These are phyloP conservation scores for Olivierus martensii DNA, from an alignment of 1,140 invertebrate species.

Conservation along the genomic window DNA sequence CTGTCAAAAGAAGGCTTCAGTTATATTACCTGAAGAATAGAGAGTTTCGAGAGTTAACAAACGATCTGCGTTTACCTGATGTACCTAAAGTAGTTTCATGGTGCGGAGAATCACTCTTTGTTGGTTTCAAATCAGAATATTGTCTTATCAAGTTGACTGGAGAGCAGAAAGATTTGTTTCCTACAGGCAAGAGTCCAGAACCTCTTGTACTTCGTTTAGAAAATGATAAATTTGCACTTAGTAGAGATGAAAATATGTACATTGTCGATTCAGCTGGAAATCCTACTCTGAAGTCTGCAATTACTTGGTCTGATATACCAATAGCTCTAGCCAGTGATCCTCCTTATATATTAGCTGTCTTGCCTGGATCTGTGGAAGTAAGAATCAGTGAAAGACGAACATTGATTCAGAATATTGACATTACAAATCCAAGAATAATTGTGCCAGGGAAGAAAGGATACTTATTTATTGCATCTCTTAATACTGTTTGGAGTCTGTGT, in stretches of 20 bases:
- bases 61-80: constrained; percentile 41
- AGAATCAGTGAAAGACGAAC: constrained; percentile 54
- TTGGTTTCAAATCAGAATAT: constrained; percentile 74
- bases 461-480: constrained; percentile 70
- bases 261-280: constrained; percentile 59
- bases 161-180: constrained; percentile 63
- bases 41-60: constrained; percentile 53
- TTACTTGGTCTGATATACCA: constrained; percentile 74
- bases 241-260: constrained; percentile 71
- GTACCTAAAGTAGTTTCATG: constrained; percentile 71
- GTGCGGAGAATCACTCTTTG: constrained; percentile 64
- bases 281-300: constrained; percentile 46
- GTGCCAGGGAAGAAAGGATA: constrained; percentile 37
- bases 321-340: constrained; percentile 68
- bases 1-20: constrained; percentile 61
- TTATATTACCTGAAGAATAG: constrained; percentile 80
- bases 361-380: constrained; percentile 61
- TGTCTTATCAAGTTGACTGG: constrained; percentile 53
- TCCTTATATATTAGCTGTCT: constrained; percentile 72
- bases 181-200: constrained; percentile 62
- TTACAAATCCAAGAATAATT: constrained; percentile 21
- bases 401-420: constrained; percentile 61
- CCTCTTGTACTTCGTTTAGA: constrained; percentile 62
- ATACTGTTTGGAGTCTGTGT: constrained; percentile 72
- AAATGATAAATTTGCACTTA: constrained; percentile 55